phyloP scores from a whole-genome alignment of 2,888 invertebrate species.

The Drosophila rellima region DNA sequence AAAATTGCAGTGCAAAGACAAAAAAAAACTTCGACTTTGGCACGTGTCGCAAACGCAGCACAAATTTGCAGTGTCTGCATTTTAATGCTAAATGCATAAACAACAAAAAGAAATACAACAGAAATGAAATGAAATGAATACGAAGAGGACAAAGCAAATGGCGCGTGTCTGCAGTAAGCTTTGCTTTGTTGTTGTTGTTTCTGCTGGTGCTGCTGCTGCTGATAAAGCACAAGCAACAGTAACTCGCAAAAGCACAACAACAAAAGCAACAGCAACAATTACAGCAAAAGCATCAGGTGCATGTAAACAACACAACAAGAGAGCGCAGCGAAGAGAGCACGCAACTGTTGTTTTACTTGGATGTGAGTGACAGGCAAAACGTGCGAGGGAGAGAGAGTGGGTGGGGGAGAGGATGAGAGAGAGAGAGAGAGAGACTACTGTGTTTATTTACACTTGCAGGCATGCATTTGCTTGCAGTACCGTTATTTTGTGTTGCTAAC shows the following conservation, averaged over 20 bases:
- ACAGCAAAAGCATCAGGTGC: slow-evolving; percentile 33
- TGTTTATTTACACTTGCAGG: slow-evolving; percentile 32
- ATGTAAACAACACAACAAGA: slow-evolving; percentile 19
- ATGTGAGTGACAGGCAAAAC: neutral
- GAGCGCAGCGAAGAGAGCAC: slow-evolving; percentile 3
- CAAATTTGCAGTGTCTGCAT: slow-evolving; percentile 32
- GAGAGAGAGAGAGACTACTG: neutral
- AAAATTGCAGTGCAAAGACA: slow-evolving; percentile 33
- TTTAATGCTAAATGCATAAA: slow-evolving; percentile 22
- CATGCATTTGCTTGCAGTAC: slow-evolving; percentile 13
- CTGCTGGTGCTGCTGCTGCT: slow-evolving; percentile 32
- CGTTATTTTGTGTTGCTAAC: slow-evolving; percentile 22
- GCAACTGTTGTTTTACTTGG: slow-evolving; percentile 4
- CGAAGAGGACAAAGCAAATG: slow-evolving; percentile 34
- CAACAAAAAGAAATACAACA: slow-evolving; percentile 20
- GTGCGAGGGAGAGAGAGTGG: neutral
- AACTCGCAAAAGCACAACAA: slow-evolving; percentile 29
- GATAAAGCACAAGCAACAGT: slow-evolving; percentile 45
- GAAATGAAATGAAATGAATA: slow-evolving; percentile 2
- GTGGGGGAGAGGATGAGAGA: neutral
- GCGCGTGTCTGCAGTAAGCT: slow-evolving; percentile 55
- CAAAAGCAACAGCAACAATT: slow-evolving; percentile 16
- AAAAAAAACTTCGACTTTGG: slow-evolving; percentile 38
- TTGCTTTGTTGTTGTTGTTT: slow-evolving; percentile 6
- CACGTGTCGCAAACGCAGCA: slow-evolving; percentile 56